Evolutionary conservation across 2,888 invertebrate genomes (phyloP).

Genomic region (Cosmopolites sordidus): DNA sequence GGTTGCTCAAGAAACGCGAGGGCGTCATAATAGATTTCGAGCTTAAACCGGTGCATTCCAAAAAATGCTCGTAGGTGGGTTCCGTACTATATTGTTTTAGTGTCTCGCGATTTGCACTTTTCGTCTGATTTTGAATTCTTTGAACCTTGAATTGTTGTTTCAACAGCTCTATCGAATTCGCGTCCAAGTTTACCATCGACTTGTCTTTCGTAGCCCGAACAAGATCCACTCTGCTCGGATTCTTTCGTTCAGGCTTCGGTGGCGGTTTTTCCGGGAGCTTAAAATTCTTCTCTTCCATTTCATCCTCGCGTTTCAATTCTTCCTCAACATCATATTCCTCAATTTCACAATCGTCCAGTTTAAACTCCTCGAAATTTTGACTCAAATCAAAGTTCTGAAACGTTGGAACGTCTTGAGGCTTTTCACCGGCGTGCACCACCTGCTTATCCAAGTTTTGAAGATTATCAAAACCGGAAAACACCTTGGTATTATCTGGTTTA

Average conservation of each 20-base stretch:
- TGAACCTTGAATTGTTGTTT: constrained; percentile 44
- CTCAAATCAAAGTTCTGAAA: constrained; percentile 62
- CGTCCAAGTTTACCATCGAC: constrained; percentile 36
- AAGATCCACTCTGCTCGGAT: constrained; percentile 35
- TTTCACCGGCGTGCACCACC: constrained; percentile 7
- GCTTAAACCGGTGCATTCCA: constrained; percentile 75
- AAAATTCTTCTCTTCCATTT: background rate
- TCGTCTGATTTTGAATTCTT: constrained; percentile 36
- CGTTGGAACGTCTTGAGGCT: constrained; percentile 33
- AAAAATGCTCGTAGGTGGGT: constrained; percentile 67
- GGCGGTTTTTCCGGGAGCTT: constrained; percentile 2
- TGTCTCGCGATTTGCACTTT: constrained; percentile 1
- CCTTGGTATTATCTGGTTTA: constrained; percentile 25
- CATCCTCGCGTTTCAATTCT: constrained; percentile 28
- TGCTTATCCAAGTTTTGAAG: constrained; percentile 45
- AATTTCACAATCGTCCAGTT: constrained; percentile 68
- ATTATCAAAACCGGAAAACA: constrained; percentile 48
- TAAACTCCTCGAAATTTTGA: constrained; percentile 77
- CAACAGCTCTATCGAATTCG: constrained; percentile 40
- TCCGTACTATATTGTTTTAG: constrained; percentile 29
- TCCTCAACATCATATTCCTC: constrained; percentile 43
- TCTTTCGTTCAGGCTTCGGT: constrained; percentile 7
- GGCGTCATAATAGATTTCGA: constrained; percentile 72
- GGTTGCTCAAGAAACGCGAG: constrained; percentile 64
- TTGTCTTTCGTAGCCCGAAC: constrained; percentile 38